Percentiles rank a stretch among this genome's conserved stretches.
Conservation (phyloP, 92 coral and sea anemone species). For the Pocillopora meandrina region DNA sequence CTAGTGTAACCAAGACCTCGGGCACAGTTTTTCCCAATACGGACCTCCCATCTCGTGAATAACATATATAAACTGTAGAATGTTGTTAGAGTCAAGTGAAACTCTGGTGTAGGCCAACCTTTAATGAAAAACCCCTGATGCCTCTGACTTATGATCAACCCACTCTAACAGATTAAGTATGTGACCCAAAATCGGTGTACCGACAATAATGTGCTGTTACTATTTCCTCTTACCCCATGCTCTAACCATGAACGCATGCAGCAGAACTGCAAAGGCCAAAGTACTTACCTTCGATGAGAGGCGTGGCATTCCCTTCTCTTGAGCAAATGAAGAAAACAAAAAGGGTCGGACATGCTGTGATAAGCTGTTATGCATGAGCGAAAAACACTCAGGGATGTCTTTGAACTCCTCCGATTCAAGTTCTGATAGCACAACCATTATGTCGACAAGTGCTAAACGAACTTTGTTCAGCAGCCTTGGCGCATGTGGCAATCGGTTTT, state of each 20-base stretch:
- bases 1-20: no score
- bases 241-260: not conserved
- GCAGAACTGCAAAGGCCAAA: not conserved
- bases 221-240: not conserved
- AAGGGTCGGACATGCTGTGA: slow-evolving; percentile 40
- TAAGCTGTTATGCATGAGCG: slow-evolving; percentile 27
- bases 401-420: slow-evolving; percentile 37
- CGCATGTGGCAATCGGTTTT: slow-evolving; percentile 38
- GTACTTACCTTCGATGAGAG: slow-evolving; percentile 23
- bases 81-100: no score
- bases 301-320: slow-evolving; percentile 40
- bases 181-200: no score
- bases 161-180: no score
- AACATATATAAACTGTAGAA: no score
- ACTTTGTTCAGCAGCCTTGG: slow-evolving; percentile 49
- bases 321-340: slow-evolving; percentile 30
- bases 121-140: no score
- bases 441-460: slow-evolving; percentile 60
- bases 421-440: slow-evolving; percentile 45
- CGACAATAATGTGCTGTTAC: no score
- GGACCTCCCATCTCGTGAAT: no score
- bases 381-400: slow-evolving; percentile 41
- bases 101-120: no score
- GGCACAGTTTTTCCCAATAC: no score
- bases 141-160: no score